phyloP scores from a whole-genome alignment of 2,888 invertebrate species.

The Eulithis testata region DNA sequence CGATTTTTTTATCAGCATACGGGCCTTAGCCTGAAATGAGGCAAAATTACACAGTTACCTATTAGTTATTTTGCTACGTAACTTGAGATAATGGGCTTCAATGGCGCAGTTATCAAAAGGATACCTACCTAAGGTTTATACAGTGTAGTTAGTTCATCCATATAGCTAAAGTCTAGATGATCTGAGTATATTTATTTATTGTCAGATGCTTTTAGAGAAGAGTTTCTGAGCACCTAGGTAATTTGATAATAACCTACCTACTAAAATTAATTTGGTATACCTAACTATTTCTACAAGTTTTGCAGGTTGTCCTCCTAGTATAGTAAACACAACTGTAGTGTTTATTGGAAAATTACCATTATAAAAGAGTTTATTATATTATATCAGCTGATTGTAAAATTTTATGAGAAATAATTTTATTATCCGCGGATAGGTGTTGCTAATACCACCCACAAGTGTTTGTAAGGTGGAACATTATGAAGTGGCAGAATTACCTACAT shows the following conservation, averaged over 20 bases:
- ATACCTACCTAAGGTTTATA: neutral
- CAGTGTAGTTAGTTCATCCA: no score
- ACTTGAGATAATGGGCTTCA: constrained; percentile 6
- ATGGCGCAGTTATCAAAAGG: constrained; percentile 5
- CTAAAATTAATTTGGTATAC: no score
- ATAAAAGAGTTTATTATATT: constrained; percentile 22
- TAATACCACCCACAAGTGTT: constrained; percentile 20
- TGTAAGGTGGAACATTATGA: neutral
- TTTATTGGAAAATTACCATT: constrained; percentile 14
- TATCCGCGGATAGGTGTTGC: constrained; percentile 11
- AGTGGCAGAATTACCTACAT: no score
- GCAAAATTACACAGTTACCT: constrained; percentile 6
- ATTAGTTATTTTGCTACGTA: constrained; percentile 4
- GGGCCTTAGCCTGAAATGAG: constrained; percentile 8
- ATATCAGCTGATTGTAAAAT: constrained; percentile 28
- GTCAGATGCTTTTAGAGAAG: no score
- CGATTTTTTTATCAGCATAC: no score
- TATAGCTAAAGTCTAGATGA: no score
- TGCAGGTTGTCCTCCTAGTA: neutral
- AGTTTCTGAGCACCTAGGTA: no score
- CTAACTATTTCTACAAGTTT: neutral
- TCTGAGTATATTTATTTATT: no score
- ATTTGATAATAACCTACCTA: no score
- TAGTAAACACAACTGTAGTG: neutral
- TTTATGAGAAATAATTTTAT: constrained; percentile 33